Evolutionary conservation across 2,888 invertebrate species (phyloP), one percentile per base, ranked within the genome.

Genomic region (Drosophila subsilvestris): DNA sequence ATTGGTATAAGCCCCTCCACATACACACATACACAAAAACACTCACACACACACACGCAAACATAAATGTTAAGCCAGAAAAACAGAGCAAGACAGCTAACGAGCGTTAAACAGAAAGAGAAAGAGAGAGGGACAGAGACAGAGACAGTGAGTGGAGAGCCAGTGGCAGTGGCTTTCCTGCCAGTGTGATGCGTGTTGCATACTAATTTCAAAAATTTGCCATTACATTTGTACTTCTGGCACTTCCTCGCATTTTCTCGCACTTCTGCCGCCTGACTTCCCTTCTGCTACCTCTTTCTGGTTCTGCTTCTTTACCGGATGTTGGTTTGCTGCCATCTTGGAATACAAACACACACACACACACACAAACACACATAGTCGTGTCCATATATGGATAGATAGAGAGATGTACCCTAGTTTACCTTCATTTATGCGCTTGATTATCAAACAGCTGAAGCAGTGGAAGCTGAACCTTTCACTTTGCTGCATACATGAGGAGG

Each of bases 171-270:
- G 37, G 7, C 37, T n/a, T 37, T 37, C 37, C 37, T 37, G 37
- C 37, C 37, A 37, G 14, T 75, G 63, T 61, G 77, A 72, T 88
- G 88, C 84, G 88, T 83, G 88, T 88, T 88, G 83, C 83, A 83
- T 88, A 83, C 83, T 83, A 83, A 83, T 83, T 83, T 88, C 81
- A 83, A 86, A 83, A 86, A 88, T 88, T 88, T 83, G 67, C 84
- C 80, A 88, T 82, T 86, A 88, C 88, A 88, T 78, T 71, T 86
- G 88, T 88, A 86, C 76, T 74, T 82, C 48, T 65, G 50, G 47
- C 83, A 79, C 80, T 74, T 56, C 32, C 44, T 56, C 2, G 10
- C 20, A 25, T 69, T 49, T 47, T 60, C 50, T 22, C 9, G 32
- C 55, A 22, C 17, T 29, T 69, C 42, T 53, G 65, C 32, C 44